These are phyloP conservation scores for Caenorhabditis sp. DNA, from an alignment of 2,888 invertebrate genomes.

Conservation along the genomic window DNA sequence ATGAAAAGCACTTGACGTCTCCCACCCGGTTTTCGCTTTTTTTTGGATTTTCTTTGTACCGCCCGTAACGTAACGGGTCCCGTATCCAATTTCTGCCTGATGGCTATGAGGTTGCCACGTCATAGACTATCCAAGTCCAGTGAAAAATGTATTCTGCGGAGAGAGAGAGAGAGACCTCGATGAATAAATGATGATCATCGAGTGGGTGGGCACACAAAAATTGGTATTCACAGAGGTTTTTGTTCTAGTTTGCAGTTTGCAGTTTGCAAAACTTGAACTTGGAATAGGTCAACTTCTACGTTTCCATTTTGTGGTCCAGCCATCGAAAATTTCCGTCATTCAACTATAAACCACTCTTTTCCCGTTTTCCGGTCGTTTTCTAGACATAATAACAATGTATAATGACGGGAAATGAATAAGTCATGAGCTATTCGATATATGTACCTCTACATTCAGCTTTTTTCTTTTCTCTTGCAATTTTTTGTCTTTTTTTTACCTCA, in stretches of 20 bases:
- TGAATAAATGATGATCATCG: not conserved
- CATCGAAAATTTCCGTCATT: too few species aligned
- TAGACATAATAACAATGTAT: constrained; percentile 5
- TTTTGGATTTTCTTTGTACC: too few species aligned
- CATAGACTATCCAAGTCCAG: not conserved
- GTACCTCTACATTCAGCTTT: not conserved
- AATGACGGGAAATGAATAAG: constrained; percentile 10
- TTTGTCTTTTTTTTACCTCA: not conserved
- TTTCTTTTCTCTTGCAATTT: not conserved
- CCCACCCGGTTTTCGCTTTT: constrained; percentile 1
- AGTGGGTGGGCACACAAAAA: not conserved
- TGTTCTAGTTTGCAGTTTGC: not conserved
- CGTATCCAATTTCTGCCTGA: too few species aligned
- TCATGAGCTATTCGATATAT: constrained; percentile 8
- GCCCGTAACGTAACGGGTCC: too few species aligned
- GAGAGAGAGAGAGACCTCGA: too few species aligned
- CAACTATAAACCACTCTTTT: too few species aligned
- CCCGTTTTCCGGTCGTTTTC: not conserved
- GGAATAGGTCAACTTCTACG: too few species aligned
- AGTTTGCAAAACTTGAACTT: not conserved
- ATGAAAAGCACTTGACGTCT: constrained; percentile 13
- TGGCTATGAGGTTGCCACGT: constrained; percentile 2
- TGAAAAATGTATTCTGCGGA: constrained; percentile 7
- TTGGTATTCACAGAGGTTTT: constrained; percentile 9
- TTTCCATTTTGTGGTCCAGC: too few species aligned